A percentile compares a stretch with the other conserved stretches of the same genome.
Evolutionary conservation across 2,888 invertebrate species (phyloP).

Genomic region (Hypolimnas misippus): DNA sequence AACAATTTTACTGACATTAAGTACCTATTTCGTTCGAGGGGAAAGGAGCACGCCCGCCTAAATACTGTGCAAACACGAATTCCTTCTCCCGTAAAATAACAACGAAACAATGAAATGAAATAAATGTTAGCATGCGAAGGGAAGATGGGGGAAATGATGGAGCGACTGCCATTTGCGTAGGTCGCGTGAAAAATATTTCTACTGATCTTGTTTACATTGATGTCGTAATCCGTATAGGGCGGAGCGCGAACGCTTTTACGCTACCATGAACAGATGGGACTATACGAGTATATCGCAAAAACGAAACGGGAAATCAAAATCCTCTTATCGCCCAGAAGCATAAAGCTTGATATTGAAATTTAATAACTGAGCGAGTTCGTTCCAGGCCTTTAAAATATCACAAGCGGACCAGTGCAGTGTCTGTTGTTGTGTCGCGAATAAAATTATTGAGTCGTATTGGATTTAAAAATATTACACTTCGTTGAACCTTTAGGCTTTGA

Average conservation of each 20-base stretch:
- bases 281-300: slow-evolving; percentile 40
- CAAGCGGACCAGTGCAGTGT: not conserved
- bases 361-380: slow-evolving; percentile 19
- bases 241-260: slow-evolving; percentile 57
- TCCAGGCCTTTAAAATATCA: slow-evolving; percentile 6
- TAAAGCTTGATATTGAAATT: slow-evolving; percentile 73
- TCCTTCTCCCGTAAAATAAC: slow-evolving; percentile 44
- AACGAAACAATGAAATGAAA: slow-evolving; percentile 73
- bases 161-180: slow-evolving; percentile 47
- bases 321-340: slow-evolving; percentile 67
- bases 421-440: slow-evolving; percentile 44
- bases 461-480: slow-evolving; percentile 10
- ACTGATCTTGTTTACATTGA: slow-evolving; percentile 75
- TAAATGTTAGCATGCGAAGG: slow-evolving; percentile 68
- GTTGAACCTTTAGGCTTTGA: slow-evolving; percentile 6
- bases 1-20: slow-evolving; percentile 38
- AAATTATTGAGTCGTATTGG: slow-evolving; percentile 14
- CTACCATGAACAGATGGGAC: slow-evolving; percentile 58
- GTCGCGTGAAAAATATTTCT: slow-evolving; percentile 71
- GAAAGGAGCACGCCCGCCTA: slow-evolving; percentile 37
- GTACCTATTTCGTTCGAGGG: slow-evolving; percentile 34
- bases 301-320: slow-evolving; percentile 60
- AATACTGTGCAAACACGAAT: slow-evolving; percentile 44
- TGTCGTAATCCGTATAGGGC: slow-evolving; percentile 60
- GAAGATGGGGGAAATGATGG: slow-evolving; percentile 53